These are phyloP conservation scores for Steatocranus sp. DNA, from an alignment of 2,797 vertebrate genomes.

Conservation along the genomic window DNA sequence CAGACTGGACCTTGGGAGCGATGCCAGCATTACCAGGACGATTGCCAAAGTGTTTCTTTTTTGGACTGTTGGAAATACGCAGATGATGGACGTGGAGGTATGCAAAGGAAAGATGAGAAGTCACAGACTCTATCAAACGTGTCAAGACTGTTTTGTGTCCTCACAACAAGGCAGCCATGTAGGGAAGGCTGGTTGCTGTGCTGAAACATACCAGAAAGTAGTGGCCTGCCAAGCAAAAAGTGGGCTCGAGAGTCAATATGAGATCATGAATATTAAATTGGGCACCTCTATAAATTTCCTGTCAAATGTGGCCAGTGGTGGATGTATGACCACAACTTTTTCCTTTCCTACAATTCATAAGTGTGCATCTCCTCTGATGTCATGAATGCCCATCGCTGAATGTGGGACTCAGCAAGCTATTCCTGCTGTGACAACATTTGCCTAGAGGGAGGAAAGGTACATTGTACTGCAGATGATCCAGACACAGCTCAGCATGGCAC, in stretches of 20 bases:
- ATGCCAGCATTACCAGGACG: neutral
- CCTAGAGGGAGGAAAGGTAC: neutral
- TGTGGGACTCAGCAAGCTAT: neutral
- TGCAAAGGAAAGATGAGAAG: neutral
- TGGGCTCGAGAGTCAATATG: neutral
- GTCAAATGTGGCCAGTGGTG: neutral
- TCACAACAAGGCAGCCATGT: conserved; percentile 1
- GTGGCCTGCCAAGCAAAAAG: neutral
- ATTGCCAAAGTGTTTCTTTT: neutral
- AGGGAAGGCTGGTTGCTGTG: neutral
- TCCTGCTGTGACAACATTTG: neutral
- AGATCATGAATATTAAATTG: conserved; percentile 14
- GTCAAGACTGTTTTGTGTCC: neutral
- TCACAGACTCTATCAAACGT: neutral
- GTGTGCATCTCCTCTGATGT: neutral
- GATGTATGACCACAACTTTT: neutral
- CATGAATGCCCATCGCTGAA: neutral
- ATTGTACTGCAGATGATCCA: neutral
- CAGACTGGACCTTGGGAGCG: neutral
- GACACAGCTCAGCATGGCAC: neutral
- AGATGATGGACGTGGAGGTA: neutral
- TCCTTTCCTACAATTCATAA: neutral
- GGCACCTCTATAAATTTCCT: conserved; percentile 3
- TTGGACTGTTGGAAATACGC: neutral
- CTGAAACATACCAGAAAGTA: neutral